phyloP scores from a whole-genome alignment of 2,888 invertebrate genomes.

The Ashinkailepas kermadecensis region DNA sequence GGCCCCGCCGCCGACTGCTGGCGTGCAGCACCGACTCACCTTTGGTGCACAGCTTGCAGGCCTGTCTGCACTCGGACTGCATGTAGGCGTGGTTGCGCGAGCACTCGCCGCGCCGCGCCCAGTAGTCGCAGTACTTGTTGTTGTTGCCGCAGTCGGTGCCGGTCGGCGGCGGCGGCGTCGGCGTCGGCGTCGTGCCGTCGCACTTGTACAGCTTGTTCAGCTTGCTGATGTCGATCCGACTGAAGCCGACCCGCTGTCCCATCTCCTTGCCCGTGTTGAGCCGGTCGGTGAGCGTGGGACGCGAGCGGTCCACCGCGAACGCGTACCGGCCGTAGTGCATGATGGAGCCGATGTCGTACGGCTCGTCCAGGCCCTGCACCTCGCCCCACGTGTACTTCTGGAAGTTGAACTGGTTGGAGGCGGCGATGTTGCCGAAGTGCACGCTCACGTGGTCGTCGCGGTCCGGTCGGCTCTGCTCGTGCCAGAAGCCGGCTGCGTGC shows the following conservation, averaged over 20 bases:
- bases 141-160: neutral
- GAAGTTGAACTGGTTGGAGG: neutral
- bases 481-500: slow-evolving; percentile 19
- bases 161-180: neutral
- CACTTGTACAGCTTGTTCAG: neutral
- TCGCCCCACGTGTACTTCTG: slow-evolving; percentile 11
- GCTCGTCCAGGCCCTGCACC: neutral
- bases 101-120: slow-evolving; percentile 10
- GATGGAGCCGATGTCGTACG: slow-evolving; percentile 18
- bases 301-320: neutral
- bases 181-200: neutral
- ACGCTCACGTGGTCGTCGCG: neutral
- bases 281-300: neutral
- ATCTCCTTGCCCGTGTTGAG: neutral
- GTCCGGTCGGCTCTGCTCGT: slow-evolving; percentile 19
- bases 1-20: neutral
- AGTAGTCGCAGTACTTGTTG: neutral
- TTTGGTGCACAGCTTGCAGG: neutral
- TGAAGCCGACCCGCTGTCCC: neutral
- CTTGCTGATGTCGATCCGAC: neutral
- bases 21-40: neutral
- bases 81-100: neutral
- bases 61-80: neutral
- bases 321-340: slow-evolving; percentile 19
- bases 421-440: neutral